A percentile compares a stretch with the other conserved stretches of the same genome.
Conservation (phyloP, 2,113 vertebrate species). For the Pipa parva region DNA sequence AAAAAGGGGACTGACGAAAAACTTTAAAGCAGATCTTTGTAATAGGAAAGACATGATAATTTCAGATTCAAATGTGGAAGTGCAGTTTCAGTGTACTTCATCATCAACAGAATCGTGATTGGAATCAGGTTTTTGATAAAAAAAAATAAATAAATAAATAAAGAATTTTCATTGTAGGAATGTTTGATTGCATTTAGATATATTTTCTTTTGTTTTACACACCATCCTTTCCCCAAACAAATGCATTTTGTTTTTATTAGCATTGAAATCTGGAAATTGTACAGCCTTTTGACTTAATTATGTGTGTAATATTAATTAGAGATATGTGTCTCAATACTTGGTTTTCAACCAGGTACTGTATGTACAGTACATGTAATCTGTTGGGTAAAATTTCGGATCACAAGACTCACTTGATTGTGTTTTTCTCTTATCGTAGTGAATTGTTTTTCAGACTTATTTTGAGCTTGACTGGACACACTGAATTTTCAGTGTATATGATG, state of each 20-base stretch:
- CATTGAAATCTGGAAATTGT: constrained; percentile 56
- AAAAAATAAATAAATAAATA: too few species aligned
- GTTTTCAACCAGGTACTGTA: constrained; percentile 52
- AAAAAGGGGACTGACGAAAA: constrained; percentile 71
- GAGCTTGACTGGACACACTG: constrained; percentile 57
- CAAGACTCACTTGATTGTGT: constrained; percentile 57
- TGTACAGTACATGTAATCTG: constrained; percentile 60
- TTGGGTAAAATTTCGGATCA: constrained; percentile 59
- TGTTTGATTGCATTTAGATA: constrained; percentile 62
- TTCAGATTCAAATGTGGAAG: constrained; percentile 63
- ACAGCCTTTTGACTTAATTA: constrained; percentile 61
- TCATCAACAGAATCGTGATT: constrained; percentile 66
- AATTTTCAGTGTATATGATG: constrained; percentile 54
- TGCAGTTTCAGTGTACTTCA: constrained; percentile 88
- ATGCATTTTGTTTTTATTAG: constrained; percentile 58
- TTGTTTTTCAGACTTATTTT: constrained; percentile 65
- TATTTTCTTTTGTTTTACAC: constrained; percentile 62
- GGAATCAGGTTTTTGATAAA: constrained; percentile 83
- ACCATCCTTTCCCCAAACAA: constrained; percentile 43
- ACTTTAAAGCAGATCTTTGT: constrained; percentile 56
- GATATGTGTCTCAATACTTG: constrained; percentile 53
- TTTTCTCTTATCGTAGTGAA: constrained; percentile 62
- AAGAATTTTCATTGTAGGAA: constrained; percentile 81
- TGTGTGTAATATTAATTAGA: constrained; percentile 57
- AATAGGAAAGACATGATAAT: constrained; percentile 46